Conservation (phyloP, 2,888 invertebrate species). For the Cheilosia impressa region DNA sequence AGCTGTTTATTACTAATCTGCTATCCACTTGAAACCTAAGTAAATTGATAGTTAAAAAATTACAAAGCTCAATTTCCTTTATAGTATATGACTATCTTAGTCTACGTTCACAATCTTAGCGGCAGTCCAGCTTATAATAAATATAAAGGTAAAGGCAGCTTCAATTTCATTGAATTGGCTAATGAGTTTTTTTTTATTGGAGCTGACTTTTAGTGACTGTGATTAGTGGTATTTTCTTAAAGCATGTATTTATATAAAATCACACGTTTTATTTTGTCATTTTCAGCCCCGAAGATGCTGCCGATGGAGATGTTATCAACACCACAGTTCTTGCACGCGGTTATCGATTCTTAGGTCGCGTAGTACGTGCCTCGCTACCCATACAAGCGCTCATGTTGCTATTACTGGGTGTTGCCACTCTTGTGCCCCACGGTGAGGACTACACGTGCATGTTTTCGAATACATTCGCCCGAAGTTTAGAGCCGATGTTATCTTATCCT, state of each 20-base stretch:
- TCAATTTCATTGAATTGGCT: too few relatives aligned
- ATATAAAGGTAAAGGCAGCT: too few relatives aligned
- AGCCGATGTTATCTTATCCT: conserved; percentile 95
- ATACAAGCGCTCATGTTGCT: conserved; percentile 97
- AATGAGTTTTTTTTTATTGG: too few relatives aligned
- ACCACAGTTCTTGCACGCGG: conserved; percentile 89
- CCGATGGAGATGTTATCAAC: conserved; percentile 85
- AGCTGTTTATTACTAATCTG: too few relatives aligned
- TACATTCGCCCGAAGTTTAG: conserved; percentile 91
- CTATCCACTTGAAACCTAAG: too few relatives aligned
- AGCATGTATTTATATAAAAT: not conserved
- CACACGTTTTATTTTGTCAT: conserved; percentile 16
- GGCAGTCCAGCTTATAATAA: too few relatives aligned
- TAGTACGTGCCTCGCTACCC: conserved; percentile 95
- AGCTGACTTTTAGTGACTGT: too few relatives aligned
- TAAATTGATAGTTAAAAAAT: too few relatives aligned
- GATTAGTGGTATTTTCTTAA: not conserved
- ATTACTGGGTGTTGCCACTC: conserved; percentile 95
- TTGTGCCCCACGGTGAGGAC: conserved; percentile 94
- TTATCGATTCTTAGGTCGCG: conserved; percentile 94
- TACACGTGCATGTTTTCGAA: conserved; percentile 94
- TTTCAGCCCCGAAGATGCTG: conserved; percentile 80
- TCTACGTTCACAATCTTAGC: too few relatives aligned
- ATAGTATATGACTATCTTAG: too few relatives aligned
- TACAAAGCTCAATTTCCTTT: too few relatives aligned